Conservation (phyloP, 2,888 invertebrate species). For the Syrphus vitripennis region DNA sequence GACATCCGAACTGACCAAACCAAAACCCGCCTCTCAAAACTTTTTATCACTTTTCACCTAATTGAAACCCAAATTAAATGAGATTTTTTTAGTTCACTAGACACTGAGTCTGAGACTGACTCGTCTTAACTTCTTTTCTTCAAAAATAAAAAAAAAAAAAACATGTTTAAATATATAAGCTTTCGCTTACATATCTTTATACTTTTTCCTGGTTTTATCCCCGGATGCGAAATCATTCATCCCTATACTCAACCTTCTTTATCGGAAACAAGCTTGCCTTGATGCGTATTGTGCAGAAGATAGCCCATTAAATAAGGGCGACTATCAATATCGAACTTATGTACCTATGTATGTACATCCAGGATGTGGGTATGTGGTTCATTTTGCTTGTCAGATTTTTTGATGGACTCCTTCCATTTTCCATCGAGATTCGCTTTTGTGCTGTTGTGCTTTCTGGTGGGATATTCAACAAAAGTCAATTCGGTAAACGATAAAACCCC, state of each 20-base stretch:
- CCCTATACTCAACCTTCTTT: neutral
- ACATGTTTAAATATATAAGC: neutral
- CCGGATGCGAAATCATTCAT: constrained; percentile 47
- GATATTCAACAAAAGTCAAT: neutral
- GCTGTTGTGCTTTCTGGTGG: neutral
- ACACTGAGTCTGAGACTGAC: no score
- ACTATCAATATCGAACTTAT: constrained; percentile 12
- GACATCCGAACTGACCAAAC: neutral
- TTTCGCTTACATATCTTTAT: neutral
- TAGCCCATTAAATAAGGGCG: constrained; percentile 29
- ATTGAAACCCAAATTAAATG: constrained; percentile 22
- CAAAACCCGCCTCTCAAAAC: neutral
- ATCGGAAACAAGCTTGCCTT: neutral
- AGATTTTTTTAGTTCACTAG: constrained; percentile 44
- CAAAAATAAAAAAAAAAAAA: neutral
- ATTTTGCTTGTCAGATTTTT: constrained; percentile 40
- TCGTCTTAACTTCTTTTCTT: constrained; percentile 33
- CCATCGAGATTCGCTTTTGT: constrained; percentile 31
- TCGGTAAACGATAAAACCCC: constrained; percentile 24
- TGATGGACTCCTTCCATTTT: constrained; percentile 41
- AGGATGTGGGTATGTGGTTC: neutral
- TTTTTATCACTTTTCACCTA: neutral
- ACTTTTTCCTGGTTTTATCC: neutral
- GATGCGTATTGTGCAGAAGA: neutral
- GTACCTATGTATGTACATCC: neutral